Conservation (phyloP, 2,888 invertebrate genomes). For the Lepas anatifera region DNA sequence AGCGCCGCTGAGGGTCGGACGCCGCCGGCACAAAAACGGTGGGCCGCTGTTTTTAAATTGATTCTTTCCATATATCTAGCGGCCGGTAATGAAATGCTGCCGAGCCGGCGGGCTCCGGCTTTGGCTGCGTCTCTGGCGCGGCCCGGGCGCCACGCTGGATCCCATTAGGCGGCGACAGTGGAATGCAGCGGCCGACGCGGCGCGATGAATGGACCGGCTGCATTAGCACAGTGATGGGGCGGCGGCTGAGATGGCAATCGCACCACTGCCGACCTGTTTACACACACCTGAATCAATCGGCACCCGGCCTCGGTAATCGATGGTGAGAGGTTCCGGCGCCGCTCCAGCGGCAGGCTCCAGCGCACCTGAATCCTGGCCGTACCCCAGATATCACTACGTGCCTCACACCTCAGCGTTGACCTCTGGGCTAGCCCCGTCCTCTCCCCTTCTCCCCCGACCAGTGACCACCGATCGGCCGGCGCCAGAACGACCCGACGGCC, state of each 20-base stretch:
- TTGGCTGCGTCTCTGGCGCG: not conserved
- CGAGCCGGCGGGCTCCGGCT: no score
- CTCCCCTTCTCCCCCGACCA: not conserved
- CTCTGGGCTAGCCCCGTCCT: no score
- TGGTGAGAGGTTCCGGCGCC: constrained; percentile 1
- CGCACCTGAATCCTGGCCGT: no score
- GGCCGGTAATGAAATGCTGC: constrained; percentile 9
- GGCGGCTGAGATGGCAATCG: not conserved
- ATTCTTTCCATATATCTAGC: constrained; percentile 3
- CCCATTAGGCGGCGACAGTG: not conserved
- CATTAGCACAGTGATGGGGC: constrained; percentile 1
- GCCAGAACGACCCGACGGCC: not conserved
- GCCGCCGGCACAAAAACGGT: not conserved
- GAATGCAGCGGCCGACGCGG: not conserved
- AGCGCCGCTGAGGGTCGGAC: not conserved
- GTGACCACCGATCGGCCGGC: not conserved
- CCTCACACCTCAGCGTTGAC: no score
- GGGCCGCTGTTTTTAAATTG: constrained; percentile 6
- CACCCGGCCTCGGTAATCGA: not conserved
- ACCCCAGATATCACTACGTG: no score
- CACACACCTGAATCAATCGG: not conserved
- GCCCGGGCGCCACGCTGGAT: not conserved
- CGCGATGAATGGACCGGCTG: not conserved
- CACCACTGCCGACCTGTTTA: not conserved
- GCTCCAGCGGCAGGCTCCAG: not conserved